Evolutionary conservation across 2,797 vertebrate species (phyloP).

Genomic region (Heterohyrax brucei): DNA sequence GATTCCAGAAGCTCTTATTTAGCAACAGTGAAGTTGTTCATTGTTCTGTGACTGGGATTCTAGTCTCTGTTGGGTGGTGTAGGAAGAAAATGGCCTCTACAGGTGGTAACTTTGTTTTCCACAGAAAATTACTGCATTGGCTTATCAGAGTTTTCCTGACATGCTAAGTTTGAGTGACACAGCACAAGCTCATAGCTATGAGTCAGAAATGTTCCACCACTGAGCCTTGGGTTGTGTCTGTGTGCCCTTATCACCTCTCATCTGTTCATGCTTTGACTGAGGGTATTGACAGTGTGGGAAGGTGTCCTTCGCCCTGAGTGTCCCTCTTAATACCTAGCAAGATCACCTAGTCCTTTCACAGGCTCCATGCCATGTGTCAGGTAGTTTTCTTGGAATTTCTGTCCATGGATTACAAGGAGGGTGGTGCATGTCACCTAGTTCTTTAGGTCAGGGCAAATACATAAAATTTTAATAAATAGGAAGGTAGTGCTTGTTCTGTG

Average conservation of each 20-base stretch:
- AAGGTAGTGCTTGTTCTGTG: neutral
- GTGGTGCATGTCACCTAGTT: no score
- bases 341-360: neutral
- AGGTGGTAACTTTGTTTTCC: neutral
- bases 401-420: no score
- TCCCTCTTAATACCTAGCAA: rapidly evolving
- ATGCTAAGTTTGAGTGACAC: neutral
- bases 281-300: neutral
- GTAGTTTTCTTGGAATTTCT: neutral
- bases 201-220: rapidly evolving
- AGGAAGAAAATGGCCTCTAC: neutral
- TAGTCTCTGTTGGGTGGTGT: neutral
- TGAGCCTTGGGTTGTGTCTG: no score
- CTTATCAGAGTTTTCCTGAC: neutral
- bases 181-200: neutral
- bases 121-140: neutral
- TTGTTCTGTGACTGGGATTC: no score
- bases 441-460: no score
- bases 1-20: neutral
- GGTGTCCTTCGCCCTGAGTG: rapidly evolving
- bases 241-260: neutral
- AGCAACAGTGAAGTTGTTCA: neutral
- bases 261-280: neutral
- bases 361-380: neutral
- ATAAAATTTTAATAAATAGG: neutral